Conservation (phyloP, 2,113 vertebrate genomes). For the Protomyctophum bolini region DNA sequence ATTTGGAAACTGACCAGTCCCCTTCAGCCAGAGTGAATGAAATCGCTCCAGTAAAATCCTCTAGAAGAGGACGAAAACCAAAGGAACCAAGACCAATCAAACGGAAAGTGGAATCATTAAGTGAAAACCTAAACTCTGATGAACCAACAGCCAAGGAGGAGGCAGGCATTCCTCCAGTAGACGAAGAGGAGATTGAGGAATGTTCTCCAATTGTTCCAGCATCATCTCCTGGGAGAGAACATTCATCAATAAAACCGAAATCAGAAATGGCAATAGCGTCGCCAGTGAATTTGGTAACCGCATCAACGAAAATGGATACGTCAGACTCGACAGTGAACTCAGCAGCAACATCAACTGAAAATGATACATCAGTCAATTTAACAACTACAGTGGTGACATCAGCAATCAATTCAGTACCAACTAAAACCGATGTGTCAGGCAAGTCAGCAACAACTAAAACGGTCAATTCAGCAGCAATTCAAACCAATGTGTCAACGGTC, state of each 20-base stretch:
- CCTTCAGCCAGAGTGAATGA: neutral
- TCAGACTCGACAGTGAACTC: too few species aligned
- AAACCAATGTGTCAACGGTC: too few species aligned
- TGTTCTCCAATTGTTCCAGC: neutral
- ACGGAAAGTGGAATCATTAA: neutral
- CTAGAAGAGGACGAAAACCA: neutral
- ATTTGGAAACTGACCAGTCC: neutral
- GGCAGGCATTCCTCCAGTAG: neutral
- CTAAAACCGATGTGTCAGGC: too few species aligned
- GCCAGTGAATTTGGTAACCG: too few species aligned
- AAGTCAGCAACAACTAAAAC: too few species aligned
- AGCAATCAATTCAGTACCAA: neutral
- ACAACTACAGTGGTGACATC: too few species aligned
- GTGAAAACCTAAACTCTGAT: neutral
- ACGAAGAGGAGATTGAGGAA: neutral
- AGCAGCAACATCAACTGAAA: too few species aligned
- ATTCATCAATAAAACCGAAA: constrained; percentile 3
- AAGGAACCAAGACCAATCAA: too few species aligned
- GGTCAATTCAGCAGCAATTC: too few species aligned
- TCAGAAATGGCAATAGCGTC: too few species aligned
- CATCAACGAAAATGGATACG: too few species aligned
- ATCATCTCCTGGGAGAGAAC: constrained; percentile 1
- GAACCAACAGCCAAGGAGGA: neutral
- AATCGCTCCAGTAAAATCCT: neutral
- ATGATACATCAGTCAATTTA: too few species aligned